phyloP scores from a whole-genome alignment of 2,888 invertebrate species.

The Dorcus hopei region DNA sequence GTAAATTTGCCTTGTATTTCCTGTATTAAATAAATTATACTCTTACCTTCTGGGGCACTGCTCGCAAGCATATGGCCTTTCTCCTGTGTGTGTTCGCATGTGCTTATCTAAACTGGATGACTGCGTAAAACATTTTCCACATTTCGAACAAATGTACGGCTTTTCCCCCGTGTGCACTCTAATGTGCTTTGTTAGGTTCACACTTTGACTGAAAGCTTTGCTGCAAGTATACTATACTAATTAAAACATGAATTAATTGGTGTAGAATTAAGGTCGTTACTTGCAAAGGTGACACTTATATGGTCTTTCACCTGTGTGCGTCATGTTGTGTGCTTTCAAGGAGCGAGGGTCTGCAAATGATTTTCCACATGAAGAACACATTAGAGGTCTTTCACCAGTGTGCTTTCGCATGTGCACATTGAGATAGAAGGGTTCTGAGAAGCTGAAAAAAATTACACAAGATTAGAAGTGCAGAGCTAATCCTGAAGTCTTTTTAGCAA shows the following conservation, averaged over 20 bases:
- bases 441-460: constrained; percentile 26
- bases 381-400: constrained; percentile 38
- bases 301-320: constrained; percentile 35
- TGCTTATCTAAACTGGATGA: constrained; percentile 37
- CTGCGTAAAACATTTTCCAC: constrained; percentile 37
- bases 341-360: constrained; percentile 40
- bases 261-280: constrained; percentile 23
- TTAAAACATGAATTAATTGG: neutral
- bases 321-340: constrained; percentile 35
- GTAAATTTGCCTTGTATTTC: neutral
- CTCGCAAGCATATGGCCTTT: constrained; percentile 31
- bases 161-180: constrained; percentile 38
- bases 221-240: constrained; percentile 22
- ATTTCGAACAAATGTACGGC: constrained; percentile 35
- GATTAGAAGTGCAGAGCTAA: neutral
- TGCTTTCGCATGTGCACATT: constrained; percentile 40
- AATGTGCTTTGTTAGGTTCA: constrained; percentile 37
- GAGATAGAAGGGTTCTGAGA: constrained; percentile 38
- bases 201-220: constrained; percentile 36
- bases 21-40: constrained; percentile 1
- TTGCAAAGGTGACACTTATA: constrained; percentile 36
- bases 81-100: constrained; percentile 30
- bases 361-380: constrained; percentile 36
- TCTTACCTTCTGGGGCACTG: constrained; percentile 31
- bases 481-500: neutral